phyloP scores from a whole-genome alignment of 2,888 invertebrate species.

The Nebria salina region DNA sequence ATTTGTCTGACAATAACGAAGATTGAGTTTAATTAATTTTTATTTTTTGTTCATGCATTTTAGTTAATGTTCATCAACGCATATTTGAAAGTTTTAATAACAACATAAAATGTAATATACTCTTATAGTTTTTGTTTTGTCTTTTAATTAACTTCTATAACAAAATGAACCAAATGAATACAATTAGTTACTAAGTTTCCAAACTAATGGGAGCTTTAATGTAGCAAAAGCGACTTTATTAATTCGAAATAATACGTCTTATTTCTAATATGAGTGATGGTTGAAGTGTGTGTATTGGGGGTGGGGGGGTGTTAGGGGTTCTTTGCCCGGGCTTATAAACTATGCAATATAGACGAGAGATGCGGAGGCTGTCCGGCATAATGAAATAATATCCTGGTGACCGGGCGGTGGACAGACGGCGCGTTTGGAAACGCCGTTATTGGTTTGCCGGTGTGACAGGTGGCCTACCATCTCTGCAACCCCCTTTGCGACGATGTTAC shows the following conservation, averaged over 20 bases:
- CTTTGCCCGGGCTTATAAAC: background rate
- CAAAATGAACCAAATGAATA: background rate
- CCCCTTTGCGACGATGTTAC: no score
- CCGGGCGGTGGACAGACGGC: background rate
- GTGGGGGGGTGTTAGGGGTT: no score
- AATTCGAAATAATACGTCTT: no score
- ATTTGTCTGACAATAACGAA: background rate
- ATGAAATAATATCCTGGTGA: background rate
- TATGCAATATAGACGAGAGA: background rate
- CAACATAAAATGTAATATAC: background rate
- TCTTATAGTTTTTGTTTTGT: background rate
- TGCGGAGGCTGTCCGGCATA: background rate
- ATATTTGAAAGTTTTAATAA: background rate
- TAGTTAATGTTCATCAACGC: background rate
- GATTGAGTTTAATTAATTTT: slow-evolving; percentile 1
- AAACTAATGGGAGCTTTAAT: background rate
- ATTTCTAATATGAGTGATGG: no score
- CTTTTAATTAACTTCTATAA: background rate
- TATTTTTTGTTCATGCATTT: background rate
- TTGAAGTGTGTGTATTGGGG: no score
- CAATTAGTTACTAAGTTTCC: background rate
- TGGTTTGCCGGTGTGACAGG: background rate
- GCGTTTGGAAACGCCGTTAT: background rate
- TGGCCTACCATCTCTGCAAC: background rate
- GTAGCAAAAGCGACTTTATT: no score